Conservation (phyloP, 2,888 invertebrate genomes). For the Xanthorhoe designata region DNA sequence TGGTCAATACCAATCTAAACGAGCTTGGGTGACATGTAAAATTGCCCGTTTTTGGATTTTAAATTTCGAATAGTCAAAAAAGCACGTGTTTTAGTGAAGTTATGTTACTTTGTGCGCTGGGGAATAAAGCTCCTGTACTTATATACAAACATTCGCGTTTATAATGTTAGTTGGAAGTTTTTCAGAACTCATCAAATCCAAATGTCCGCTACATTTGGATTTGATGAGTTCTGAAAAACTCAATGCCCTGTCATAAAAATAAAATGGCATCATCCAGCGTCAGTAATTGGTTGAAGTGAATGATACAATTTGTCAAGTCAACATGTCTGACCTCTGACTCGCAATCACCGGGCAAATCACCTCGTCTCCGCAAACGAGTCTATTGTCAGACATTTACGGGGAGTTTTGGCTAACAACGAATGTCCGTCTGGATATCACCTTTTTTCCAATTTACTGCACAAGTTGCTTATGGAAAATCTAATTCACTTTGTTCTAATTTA, state of each 20-base stretch:
- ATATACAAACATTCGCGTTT: no score
- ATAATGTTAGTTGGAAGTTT: no score
- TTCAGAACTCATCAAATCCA: no score
- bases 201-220: no score
- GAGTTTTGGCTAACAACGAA: conserved; percentile 59
- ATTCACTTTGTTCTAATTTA: not conserved
- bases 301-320: conserved; percentile 18
- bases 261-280: conserved; percentile 18
- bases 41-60: no score
- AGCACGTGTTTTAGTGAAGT: no score
- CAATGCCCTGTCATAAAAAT: conserved; percentile 9
- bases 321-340: conserved; percentile 10
- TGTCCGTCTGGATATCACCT: conserved; percentile 52
- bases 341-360: conserved; percentile 48
- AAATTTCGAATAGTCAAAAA: no score
- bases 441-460: conserved; percentile 66
- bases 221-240: no score
- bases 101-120: no score
- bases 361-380: conserved; percentile 58
- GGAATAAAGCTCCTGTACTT: no score
- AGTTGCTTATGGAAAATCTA: conserved; percentile 14
- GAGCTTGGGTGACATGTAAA: no score
- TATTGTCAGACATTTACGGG: conserved; percentile 67
- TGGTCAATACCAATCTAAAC: no score
- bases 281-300: conserved; percentile 19